These are phyloP conservation scores for Eulemur albifrons DNA, from an alignment of 2,797 vertebrate species.

Conservation along the genomic window DNA sequence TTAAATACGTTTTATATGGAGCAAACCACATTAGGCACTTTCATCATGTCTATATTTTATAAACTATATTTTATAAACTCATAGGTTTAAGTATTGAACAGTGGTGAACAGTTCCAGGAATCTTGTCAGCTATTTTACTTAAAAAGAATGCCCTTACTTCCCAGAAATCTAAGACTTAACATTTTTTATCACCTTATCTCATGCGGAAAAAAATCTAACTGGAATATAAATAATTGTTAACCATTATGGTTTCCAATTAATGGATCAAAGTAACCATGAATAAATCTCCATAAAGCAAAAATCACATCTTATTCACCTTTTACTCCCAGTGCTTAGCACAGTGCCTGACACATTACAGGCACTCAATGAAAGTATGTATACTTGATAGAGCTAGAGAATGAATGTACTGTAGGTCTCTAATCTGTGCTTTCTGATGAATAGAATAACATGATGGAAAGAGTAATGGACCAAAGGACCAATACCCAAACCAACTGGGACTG, in stretches of 20 bases:
- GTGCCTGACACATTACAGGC: not conserved
- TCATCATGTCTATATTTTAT: not conserved
- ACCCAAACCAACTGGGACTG: not conserved
- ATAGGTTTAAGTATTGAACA: conserved; percentile 48
- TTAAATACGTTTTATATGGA: conserved; percentile 7
- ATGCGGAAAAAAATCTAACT: not conserved
- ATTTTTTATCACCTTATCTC: conserved; percentile 4
- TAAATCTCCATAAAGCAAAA: not conserved
- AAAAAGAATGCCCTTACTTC: conserved; percentile 23
- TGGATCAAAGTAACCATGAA: not conserved
- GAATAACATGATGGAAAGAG: not conserved
- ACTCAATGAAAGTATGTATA: not conserved
- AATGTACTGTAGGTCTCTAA: not conserved
- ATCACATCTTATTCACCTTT: not conserved
- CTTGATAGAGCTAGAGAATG: not conserved
- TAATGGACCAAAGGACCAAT: not conserved
- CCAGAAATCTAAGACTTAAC: conserved; percentile 28
- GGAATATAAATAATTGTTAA: not conserved
- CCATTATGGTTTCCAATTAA: not conserved
- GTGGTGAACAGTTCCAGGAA: not conserved
- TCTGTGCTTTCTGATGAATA: not conserved
- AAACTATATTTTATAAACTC: no score
- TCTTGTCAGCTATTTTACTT: not conserved
- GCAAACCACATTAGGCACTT: not conserved
- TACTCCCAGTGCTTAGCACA: not conserved